Evolutionary conservation across 2,797 vertebrate genomes (phyloP), one percentile per base, ranked within the genome.

Genomic region (Catostomus latipinnis): DNA sequence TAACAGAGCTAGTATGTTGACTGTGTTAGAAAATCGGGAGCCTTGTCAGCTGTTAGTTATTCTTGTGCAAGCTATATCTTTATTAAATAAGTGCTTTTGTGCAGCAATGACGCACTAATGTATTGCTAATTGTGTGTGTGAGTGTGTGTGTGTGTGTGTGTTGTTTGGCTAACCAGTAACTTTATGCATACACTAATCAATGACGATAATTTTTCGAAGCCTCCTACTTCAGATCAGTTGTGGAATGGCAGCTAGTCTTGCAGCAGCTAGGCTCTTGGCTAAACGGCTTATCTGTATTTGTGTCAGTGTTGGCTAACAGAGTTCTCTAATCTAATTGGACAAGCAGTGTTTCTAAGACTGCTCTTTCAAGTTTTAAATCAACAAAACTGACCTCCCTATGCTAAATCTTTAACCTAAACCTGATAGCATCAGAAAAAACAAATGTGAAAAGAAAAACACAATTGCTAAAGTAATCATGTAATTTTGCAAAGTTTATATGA

Each of bases 11-110:
- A 58, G 48, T 22, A 22, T 22, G 70, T 71, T n/a, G 58, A 12
- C n/a, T 16, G 10, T 71, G 69, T 54, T 18, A 5, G 6, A 48
- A n/a, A 48, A 12, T 16, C 48, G 43, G 58, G 9, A 48, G 43
- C 53, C 54, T 71, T 18, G 54, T 58, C 46, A 58, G 68, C 34
- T 56, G 22, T 56, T n/a, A 48, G 54, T 46, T 46, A 58, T 10
- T 11, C 3, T 46, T 57, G 1, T 56, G 9, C 9, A 69, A 13
- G 53, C 9, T 9, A 13, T 49, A 1, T 3, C 6, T 6, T 65
- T 14, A 65, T 5, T 45, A 13, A 65, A 43, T 6, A 4, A 45
- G 22, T 22, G 34, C 50, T 50, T 12, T 34, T 34, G 11, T 5
- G 22, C 49, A 68, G 16, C 16, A 13, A 68, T 52, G 10, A 52